A percentile compares a stretch with the other conserved stretches of the same genome.
phyloP scores from a whole-genome alignment of 2,113 vertebrate species.

The Tachuris rubrigastra region DNA sequence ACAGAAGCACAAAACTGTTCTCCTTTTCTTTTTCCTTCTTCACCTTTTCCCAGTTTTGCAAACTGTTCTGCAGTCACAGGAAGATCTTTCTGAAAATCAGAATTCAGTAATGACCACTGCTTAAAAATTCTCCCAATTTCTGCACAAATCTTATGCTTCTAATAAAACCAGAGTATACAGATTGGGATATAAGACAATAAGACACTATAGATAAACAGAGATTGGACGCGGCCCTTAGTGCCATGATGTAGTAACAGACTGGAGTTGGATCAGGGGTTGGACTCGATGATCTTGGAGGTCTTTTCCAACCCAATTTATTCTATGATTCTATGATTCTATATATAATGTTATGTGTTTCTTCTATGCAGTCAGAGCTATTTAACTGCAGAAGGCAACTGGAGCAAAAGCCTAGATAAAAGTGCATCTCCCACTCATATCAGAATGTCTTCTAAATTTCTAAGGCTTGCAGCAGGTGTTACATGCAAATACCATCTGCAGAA shows the following conservation, averaged over 20 bases:
- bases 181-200: neutral
- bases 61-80: neutral
- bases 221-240: too few species aligned
- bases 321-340: too few species aligned
- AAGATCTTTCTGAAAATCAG: neutral
- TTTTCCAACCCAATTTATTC: too few species aligned
- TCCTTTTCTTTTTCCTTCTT: neutral
- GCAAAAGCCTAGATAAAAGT: neutral
- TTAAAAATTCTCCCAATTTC: neutral
- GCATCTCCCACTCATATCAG: neutral
- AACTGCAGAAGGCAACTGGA: neutral
- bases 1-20: neutral
- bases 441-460: slow-evolving; percentile 41
- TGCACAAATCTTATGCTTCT: neutral
- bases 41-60: neutral
- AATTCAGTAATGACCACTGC: neutral
- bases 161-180: neutral
- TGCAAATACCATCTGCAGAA: slow-evolving; percentile 39
- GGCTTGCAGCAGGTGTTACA: slow-evolving; percentile 47
- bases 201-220: too few species aligned
- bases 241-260: too few species aligned
- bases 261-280: too few species aligned
- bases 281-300: too few species aligned
- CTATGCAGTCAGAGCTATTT: neutral
- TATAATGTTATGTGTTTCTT: neutral